phyloP scores from a whole-genome alignment of 2,797 vertebrate genomes.

The Leucoraja ocellata region DNA sequence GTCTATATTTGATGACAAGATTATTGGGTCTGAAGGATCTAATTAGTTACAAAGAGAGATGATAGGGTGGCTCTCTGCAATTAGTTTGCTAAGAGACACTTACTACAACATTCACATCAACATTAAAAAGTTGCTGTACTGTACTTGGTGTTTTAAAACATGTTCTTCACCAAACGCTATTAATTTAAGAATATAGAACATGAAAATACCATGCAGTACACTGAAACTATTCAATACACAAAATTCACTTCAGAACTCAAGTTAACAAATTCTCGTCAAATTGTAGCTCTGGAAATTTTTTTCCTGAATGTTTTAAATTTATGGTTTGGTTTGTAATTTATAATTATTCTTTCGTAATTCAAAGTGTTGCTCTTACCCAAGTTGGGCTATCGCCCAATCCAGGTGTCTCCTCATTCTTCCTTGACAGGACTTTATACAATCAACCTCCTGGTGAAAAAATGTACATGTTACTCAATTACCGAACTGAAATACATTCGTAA shows the following conservation, averaged over 20 bases:
- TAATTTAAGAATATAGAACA: background rate
- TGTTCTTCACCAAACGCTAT: background rate
- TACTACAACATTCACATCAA: background rate
- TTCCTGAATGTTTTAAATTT: background rate
- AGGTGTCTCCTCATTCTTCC: constrained; percentile 73
- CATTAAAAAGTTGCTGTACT: background rate
- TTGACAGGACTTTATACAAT: constrained; percentile 77
- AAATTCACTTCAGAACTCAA: background rate
- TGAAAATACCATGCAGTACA: background rate
- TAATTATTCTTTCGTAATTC: constrained; percentile 60
- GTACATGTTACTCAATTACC: constrained; percentile 21
- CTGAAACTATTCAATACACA: background rate
- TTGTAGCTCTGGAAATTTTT: background rate
- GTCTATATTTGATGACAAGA: background rate
- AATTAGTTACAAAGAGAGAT: background rate
- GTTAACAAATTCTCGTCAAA: background rate
- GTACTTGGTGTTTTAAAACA: background rate
- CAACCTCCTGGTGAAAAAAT: constrained; percentile 68
- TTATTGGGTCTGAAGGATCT: background rate
- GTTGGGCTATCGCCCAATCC: constrained; percentile 70
- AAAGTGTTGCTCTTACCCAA: constrained; percentile 65
- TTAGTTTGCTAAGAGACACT: background rate
- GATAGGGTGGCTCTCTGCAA: background rate
- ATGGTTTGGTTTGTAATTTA: background rate
- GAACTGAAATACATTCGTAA: constrained; percentile 34